Percentiles rank a stretch among this genome's conserved stretches.
Conservation (phyloP, 1,140 invertebrate species). For the Macrotrachela quadricornifera region DNA sequence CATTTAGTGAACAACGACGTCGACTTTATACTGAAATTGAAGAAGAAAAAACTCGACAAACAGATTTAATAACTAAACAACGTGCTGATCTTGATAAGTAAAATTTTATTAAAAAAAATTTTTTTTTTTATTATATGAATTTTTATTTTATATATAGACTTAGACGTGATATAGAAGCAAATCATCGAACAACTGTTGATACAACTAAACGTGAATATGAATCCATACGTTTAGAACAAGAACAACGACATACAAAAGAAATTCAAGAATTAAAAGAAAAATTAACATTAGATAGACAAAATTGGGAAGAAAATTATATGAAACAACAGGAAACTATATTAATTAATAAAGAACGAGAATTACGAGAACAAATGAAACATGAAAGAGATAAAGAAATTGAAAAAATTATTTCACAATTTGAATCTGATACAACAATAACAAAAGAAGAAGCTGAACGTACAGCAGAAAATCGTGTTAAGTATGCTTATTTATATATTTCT, state of each 20-base stretch:
- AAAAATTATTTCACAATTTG: slow-evolving; percentile 23
- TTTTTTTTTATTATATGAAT: not conserved
- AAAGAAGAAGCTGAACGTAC: slow-evolving; percentile 23
- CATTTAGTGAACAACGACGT: slow-evolving; percentile 24
- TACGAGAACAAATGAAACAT: slow-evolving; percentile 23
- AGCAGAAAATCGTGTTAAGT: slow-evolving; percentile 28
- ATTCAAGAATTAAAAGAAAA: slow-evolving; percentile 19
- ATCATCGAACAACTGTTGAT: slow-evolving; percentile 19
- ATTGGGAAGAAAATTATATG: slow-evolving; percentile 28
- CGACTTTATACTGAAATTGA: slow-evolving; percentile 25
- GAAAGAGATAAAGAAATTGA: slow-evolving; percentile 31
- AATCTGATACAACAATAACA: slow-evolving; percentile 22
- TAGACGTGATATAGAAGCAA: slow-evolving; percentile 25
- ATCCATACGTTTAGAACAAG: slow-evolving; percentile 25
- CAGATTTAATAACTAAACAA: slow-evolving; percentile 19
- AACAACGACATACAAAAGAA: slow-evolving; percentile 16
- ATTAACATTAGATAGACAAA: slow-evolving; percentile 22
- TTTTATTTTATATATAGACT: slow-evolving; percentile 10
- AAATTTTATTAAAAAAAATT: not conserved
- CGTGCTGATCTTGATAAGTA: slow-evolving; percentile 21
- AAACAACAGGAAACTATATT: slow-evolving; percentile 12
- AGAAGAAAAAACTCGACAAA: slow-evolving; percentile 27
- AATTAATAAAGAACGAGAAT: slow-evolving; percentile 20
- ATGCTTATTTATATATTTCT: not conserved
- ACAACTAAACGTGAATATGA: slow-evolving; percentile 28